A percentile compares a stretch with the other conserved stretches of the same genome.
phyloP scores from a whole-genome alignment of 2,888 invertebrate genomes.

The Ennomos fuscantarius region DNA sequence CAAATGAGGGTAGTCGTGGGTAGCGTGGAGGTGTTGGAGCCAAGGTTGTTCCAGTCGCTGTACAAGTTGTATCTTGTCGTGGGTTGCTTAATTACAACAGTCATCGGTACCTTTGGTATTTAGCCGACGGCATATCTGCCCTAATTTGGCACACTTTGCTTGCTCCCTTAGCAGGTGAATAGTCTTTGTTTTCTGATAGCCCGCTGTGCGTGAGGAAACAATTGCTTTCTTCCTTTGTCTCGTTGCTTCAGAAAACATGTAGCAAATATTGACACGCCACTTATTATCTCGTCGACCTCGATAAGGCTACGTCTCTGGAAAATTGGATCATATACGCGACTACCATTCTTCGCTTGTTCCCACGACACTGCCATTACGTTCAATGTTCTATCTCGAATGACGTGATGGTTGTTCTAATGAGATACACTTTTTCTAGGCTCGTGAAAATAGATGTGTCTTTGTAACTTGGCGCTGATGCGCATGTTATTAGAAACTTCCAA shows the following conservation, averaged over 20 bases:
- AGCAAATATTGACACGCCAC: slow-evolving; percentile 74
- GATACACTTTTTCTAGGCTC: slow-evolving; percentile 64
- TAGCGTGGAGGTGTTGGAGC: slow-evolving; percentile 80
- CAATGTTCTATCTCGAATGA: slow-evolving; percentile 67
- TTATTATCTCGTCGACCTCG: slow-evolving; percentile 76
- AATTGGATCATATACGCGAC: slow-evolving; percentile 74
- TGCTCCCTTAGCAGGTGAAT: slow-evolving; percentile 8
- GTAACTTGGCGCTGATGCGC: slow-evolving; percentile 30
- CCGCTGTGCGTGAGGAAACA: slow-evolving; percentile 38
- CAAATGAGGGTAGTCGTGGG: slow-evolving; percentile 84
- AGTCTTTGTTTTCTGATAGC: slow-evolving; percentile 21
- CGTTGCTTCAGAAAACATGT: slow-evolving; percentile 54
- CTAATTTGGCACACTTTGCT: slow-evolving; percentile 22
- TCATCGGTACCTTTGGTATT: slow-evolving; percentile 50
- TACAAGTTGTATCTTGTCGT: slow-evolving; percentile 72
- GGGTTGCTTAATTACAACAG: slow-evolving; percentile 78
- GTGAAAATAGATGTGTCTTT: slow-evolving; percentile 50
- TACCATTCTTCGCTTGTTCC: slow-evolving; percentile 74
- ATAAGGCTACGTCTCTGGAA: slow-evolving; percentile 76
- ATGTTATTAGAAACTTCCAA: slow-evolving; percentile 34
- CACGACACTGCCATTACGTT: slow-evolving; percentile 71
- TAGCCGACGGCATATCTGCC: slow-evolving; percentile 17
- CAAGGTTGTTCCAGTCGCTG: slow-evolving; percentile 81
- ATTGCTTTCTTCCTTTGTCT: slow-evolving; percentile 51
- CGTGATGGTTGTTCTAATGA: slow-evolving; percentile 75